Base-by-base conservation (phyloP, 2,113 vertebrate species). In the Chiloscyllium plagiosum region DNA sequence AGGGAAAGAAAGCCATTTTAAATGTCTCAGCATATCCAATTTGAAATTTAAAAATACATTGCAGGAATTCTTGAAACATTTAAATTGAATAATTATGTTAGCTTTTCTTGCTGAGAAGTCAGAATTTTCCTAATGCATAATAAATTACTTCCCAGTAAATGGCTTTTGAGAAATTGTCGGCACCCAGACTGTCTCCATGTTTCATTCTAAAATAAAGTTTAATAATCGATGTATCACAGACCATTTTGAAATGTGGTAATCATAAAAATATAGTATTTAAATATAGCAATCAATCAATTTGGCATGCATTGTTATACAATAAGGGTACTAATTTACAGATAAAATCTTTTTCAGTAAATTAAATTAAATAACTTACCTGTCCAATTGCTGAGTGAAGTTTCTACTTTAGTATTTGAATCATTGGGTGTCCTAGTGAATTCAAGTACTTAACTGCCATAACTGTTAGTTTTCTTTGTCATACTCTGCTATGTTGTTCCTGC, bases 401-500 rank as follows among this genome's bases (percentile, higher is more conserved):
- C 89, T 37, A 66, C 61, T 93, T 93, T 93, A 66, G 61, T n/a
- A 66, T 93, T 66, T 17, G 37, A 66, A 33, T 33, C 33, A 42
- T 61, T 66, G 17, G 66, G 61, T 69, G 42, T 72, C 24, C 68
- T 26, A 15, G 93, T 95, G 68, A 72, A 68, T 94, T 42, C 24
- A 33, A 42, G n/a, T 95, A 69, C 94, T 95, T 95, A 37, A 72
- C 24, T 76, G 66, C 19, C 47, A 26, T 95, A 26, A 52, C 22
- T 66, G 61, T 72, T 47, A 72, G 70, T 33, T 50, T 26, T 95
- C 22, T 50, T 50, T 94, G 66, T 50, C 93, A 94, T 96, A 97
- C 70, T 96, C 69, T 97, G 97, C 97, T 96, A 96, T 97, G 97
- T 97, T 97, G 96, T 97, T 96, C 97, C 96, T 97, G 70, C 97